Conservation (phyloP, 2,797 vertebrate species). For the Clamator glandarius region DNA sequence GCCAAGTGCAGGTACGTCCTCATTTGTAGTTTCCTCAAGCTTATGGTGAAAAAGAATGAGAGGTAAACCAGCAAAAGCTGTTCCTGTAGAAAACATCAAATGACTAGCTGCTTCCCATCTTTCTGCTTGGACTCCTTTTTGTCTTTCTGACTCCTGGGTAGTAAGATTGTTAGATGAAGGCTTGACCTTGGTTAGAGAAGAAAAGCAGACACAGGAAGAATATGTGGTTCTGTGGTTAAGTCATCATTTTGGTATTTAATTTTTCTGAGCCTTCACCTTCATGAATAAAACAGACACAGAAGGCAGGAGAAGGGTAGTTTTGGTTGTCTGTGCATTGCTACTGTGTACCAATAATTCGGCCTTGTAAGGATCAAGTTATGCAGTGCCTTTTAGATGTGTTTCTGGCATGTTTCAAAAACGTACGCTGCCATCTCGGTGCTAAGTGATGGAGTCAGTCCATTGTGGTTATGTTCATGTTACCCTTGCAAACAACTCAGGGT, state of each 20-base stretch:
- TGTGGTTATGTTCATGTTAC: accelerated
- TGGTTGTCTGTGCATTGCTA: not conserved
- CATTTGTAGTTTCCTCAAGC: not conserved
- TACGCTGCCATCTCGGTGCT: not conserved
- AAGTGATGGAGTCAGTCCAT: not conserved
- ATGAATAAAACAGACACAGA: not conserved
- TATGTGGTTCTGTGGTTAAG: not conserved
- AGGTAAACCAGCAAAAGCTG: not conserved
- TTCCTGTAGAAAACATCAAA: not conserved
- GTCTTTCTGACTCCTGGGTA: not conserved
- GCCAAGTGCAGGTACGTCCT: not conserved
- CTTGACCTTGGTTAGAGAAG: not conserved
- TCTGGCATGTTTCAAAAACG: not conserved
- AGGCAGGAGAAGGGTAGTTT: not conserved
- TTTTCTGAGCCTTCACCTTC: not conserved
- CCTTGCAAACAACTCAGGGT: not conserved
- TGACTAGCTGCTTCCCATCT: not conserved
- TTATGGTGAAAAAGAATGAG: not conserved
- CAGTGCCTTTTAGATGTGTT: not conserved
- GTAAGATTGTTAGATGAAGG: not conserved
- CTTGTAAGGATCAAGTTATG: not conserved
- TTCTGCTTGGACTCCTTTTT: not conserved
- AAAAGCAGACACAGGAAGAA: not conserved
- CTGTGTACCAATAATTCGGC: not conserved
- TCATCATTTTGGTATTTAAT: not conserved